Base-by-base conservation (phyloP, 2,113 vertebrate genomes). In the Ailurus styani region DNA sequence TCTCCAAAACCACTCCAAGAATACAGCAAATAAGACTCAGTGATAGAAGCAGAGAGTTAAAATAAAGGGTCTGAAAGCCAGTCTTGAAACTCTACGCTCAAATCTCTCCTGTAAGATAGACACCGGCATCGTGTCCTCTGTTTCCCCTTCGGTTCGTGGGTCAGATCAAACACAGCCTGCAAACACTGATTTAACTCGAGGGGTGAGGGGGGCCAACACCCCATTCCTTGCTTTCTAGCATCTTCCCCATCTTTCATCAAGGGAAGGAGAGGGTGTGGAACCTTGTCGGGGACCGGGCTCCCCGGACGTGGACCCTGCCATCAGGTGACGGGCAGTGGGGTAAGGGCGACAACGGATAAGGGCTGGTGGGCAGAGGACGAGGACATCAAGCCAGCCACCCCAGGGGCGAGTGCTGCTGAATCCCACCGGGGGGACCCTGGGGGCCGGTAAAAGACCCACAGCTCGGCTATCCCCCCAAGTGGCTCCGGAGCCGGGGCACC, bases 231-330 rank as follows among this genome's bases (percentile, higher is more conserved):
- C 75, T 70, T 55, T 84, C 64, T 18, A 89, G 60, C 45, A 42
- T 27, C 37, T 47, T 93, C 17, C n/a, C 12, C 15, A 52, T 13
- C 4, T 77, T 87, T 72, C 37, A 60, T 34, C 47, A 52, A 50
- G n/a, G 34, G 12, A 75, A 75, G 23, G 29, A 37, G 3, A 31
- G 60, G 45, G 45, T 55, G 9, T 2, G 17, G 14, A 29, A 17
- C 2, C 81, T 52, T 0, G 0, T 14, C 12, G 14, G 40, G 29
- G 14, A 5, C 0, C 5, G 18, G 27, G n/a, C 6, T 60, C 27
- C 50, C 9, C 1, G 47, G 50, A 62, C 45, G 50, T 70, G 15
- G 8, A 37, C 27, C 31, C 31, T 60, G 73, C 45, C 85, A 62
- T 3, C 60, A 47, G 40, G 29, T 34, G 29, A 52, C 12, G 27